phyloP scores from a whole-genome alignment of 2,113 vertebrate species.

The Lepus europaeus region DNA sequence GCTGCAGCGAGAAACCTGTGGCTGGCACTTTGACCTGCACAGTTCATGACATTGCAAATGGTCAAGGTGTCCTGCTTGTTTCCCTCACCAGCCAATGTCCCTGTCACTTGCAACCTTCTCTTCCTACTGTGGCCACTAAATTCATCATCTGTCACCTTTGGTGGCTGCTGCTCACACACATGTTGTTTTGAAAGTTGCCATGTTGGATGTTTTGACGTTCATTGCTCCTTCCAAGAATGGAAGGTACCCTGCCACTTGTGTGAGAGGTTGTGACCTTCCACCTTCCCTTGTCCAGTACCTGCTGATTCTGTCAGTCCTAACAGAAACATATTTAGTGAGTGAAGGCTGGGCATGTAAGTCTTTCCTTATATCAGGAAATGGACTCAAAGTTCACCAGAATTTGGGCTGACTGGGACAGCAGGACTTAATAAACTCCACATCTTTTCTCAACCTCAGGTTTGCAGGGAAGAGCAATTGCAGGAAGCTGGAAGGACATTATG shows the following conservation, averaged over 20 bases:
- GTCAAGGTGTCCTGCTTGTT: no score
- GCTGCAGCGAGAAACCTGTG: no score
- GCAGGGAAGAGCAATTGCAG: background rate
- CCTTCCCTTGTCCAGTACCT: background rate
- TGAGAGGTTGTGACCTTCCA: accelerated
- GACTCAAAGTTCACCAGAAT: background rate
- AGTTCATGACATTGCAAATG: accelerated
- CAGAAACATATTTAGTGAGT: background rate
- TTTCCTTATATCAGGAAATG: background rate
- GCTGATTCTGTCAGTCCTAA: background rate
- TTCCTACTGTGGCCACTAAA: background rate
- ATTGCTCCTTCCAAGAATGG: background rate
- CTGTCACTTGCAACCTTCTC: background rate
- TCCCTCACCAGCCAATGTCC: accelerated
- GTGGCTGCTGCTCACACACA: accelerated
- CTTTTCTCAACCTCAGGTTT: background rate
- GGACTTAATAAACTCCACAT: background rate
- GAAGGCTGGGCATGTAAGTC: background rate
- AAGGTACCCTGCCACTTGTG: no score
- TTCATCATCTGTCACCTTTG: accelerated
- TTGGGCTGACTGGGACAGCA: no score
- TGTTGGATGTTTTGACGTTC: background rate
- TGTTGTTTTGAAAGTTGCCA: background rate
- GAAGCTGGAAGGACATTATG: background rate
- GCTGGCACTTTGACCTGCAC: background rate